Base-by-base conservation (phyloP, 2,797 vertebrate species). In the Thamnophis elegans region DNA sequence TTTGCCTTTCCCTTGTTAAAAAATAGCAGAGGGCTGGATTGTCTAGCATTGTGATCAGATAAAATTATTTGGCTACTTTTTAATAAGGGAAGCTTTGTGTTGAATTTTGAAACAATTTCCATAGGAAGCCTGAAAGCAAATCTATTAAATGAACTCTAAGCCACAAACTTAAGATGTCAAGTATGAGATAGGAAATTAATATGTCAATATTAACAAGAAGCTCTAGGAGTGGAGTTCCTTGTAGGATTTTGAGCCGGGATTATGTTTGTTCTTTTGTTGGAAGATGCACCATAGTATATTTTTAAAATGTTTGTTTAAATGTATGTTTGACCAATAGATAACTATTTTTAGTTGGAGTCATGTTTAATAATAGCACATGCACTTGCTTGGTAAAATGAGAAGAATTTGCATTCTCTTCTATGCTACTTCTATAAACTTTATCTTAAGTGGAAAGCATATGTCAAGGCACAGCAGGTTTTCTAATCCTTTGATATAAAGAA, bases 101-200 rank as follows among this genome's bases (percentile, higher is more conserved):
- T 62, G 28, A 36, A 42, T 20, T 62, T 59, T 86, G 47, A 42
- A 59, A 28, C 47, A 51, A 65, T 55, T 55, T 56, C 12, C 13
- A 18, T 8, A 2, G 5, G n/a, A 88, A n/a, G 4, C 62, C 26
- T 51, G 60, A 91, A 26, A 82, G 13, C 32, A 5, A 14, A 4
- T 28, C n/a, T 36, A 11, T 42, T 62, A 65, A 88, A 20, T 73
- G 3, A 47, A 22, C 25, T 25, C 51, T 26, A 60, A 88, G 36
- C 2, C 28, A 0, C 82, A 28, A 54, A 53, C 22, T 55, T 55
- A 2, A 0, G 1, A 47, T 1, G 0, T 90, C 0, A 0, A 73
- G 0, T 0, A 92, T 93, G 28, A 95, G 89, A 92, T 87, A 93
- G 65, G 90, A 89, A 92, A 92, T 90, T 42, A 3, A 62, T 14